Evolutionary conservation across 2,113 vertebrate species (phyloP).

Genomic region (Poicephalus gulielmi): DNA sequence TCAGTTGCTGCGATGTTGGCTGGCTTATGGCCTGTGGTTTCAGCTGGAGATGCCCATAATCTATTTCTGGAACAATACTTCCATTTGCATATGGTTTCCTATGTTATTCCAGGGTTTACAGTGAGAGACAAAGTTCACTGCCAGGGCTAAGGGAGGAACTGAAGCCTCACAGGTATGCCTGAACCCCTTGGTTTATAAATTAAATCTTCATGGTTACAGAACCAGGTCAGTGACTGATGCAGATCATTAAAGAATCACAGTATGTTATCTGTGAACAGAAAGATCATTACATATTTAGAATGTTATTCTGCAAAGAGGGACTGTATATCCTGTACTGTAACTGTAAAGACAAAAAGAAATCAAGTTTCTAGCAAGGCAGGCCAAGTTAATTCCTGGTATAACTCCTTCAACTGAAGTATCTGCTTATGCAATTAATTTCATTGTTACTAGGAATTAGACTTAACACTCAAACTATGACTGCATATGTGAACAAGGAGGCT

Average conservation of each 20-base stretch:
- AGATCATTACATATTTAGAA: background rate
- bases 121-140: background rate
- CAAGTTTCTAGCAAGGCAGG: background rate
- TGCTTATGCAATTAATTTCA: background rate
- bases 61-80: background rate
- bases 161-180: background rate
- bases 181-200: background rate
- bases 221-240: background rate
- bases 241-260: background rate
- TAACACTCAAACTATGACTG: background rate
- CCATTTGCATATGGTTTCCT: background rate
- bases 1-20: background rate
- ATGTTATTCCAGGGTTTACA: fast-evolving
- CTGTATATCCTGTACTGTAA: background rate
- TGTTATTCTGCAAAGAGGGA: background rate
- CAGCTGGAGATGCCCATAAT: background rate
- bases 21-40: background rate
- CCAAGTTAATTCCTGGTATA: background rate
- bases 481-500: background rate
- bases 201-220: background rate
- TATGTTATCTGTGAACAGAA: background rate
- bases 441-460: background rate
- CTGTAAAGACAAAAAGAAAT: background rate
- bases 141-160: background rate
- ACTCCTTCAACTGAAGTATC: background rate